Evolutionary conservation across 2,797 vertebrate species (phyloP), one percentile per base, ranked within the genome.

Genomic region (Enteromius mattozi): DNA sequence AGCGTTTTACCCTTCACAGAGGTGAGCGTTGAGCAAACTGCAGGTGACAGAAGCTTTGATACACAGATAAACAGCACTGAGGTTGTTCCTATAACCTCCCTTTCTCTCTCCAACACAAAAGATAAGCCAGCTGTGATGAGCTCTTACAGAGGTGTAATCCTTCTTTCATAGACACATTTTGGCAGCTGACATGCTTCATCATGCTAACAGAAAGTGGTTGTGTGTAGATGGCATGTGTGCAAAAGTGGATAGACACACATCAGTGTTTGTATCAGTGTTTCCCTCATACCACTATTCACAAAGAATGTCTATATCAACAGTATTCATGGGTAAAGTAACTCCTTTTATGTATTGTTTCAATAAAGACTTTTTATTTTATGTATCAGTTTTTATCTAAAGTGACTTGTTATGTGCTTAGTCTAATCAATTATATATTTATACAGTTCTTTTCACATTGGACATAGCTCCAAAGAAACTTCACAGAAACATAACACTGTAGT

Each of bases 11-110:
- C 70, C 80, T 75, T 82, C 80, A 82, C 80, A 82, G 80, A 75
- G 80, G 80, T 75, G 80, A 82, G 80, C 40, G 69, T 33, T 82
- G 40, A 74, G 70, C 80, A 75, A 82, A 75, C 80, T 72, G 70
- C 80, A 82, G 70, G 70, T 75, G 80, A 82, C 80, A 82, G 80
- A 37, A 75, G 70, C 70, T 82, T 82, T 82, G 80, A 82, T 82
- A 75, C 70, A 63, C 42, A 65, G 80, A 82, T 65, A 82, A 82
- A 82, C 80, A 75, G 45, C 80, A 82, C 40, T 24, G 30, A 63
- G 14, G 80, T 47, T 49, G 70, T 74, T 72, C 80, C 13, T 78
- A 47, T 78, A 78, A 63, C 77, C 59, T 78, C 24, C 24, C 40
- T 47, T 24, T 33, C 40, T 33, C 24, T 63, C 42, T 63, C 80